A percentile compares a stretch with the other conserved stretches of the same genome.
Conservation (phyloP, 2,888 invertebrate species). For the Lampropteryx suffumata region DNA sequence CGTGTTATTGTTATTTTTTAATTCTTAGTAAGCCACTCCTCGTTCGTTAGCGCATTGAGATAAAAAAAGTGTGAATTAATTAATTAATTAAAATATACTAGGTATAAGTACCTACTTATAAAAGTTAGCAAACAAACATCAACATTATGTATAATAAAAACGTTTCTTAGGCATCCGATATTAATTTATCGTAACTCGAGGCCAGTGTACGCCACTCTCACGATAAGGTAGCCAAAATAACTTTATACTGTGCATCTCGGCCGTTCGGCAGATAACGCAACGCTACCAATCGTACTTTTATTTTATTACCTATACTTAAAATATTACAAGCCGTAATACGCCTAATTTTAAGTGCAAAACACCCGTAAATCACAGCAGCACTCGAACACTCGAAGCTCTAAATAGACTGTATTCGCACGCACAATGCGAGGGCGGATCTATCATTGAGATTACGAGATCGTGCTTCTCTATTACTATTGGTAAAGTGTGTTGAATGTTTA, state of each 20-base stretch:
- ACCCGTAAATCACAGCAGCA: conserved; percentile 36
- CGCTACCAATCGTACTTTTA: conserved; percentile 50
- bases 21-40: too few relatives aligned
- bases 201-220: conserved; percentile 57
- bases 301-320: conserved; percentile 52
- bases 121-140: conserved; percentile 27
- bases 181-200: conserved; percentile 71
- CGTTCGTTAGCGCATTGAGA: background rate
- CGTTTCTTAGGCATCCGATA: conserved; percentile 21
- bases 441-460: conserved; percentile 39
- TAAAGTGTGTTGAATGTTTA: conserved; percentile 37
- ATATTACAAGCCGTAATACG: conserved; percentile 36
- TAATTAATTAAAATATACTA: background rate
- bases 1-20: too few relatives aligned
- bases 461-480: conserved; percentile 44
- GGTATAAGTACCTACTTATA: too few relatives aligned
- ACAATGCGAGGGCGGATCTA: conserved; percentile 24
- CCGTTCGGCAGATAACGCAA: conserved; percentile 61
- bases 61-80: background rate
- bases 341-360: conserved; percentile 42
- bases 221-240: conserved; percentile 79
- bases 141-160: conserved; percentile 58
- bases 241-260: conserved; percentile 61
- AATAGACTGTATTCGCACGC: conserved; percentile 23
- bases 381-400: conserved; percentile 34